Evolutionary conservation across 2,113 vertebrate species (phyloP), one percentile per base, ranked within the genome.

Genomic region (Hyperopisus bebe): DNA sequence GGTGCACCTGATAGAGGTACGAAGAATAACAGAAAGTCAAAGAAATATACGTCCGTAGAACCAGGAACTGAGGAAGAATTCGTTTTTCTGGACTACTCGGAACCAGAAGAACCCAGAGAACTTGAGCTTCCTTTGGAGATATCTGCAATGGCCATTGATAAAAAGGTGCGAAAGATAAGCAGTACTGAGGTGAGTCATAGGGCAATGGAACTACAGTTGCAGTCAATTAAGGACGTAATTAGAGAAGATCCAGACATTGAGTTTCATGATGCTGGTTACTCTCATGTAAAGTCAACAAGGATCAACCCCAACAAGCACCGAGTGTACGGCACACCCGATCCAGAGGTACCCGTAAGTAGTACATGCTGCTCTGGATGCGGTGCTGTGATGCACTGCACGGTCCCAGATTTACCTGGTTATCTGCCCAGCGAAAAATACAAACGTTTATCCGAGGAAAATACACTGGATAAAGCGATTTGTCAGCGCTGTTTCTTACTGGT

Each of bases 401-500:
- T 95, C 7, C 27, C 93, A 0, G 42, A 35, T 5, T 21, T 93
- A 17, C 96, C 97, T 0, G 98, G 98, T 0, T 98, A 95, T 92
- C 48, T 99, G 66, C 97, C 98, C 66, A 95, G 94, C 5, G 96
- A 97, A 88, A 97, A 97, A 92, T 97, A 94, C 93, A 95, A 91
- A 87, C 84, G 10, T 0, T 90, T 97, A 53, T 62, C 83, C 0
- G 58, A 89, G 62, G 94, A 94, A 2, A 89, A 90, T 9, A 31
- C 58, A 5, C 90, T 96, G 89, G 10, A 74, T 0, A 91, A 90
- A 0, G 93, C 95, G 0, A 94, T 96, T 7, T 98, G 98, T 89
- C 98, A 97, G 90, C 97, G 97, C 31, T 98, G 98, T 92, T 96
- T 95, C 93, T 90, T 96, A 62, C 95, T 98, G 55, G 93, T 93